Conservation (phyloP, 2,888 invertebrate genomes). For the Nomada flava region DNA sequence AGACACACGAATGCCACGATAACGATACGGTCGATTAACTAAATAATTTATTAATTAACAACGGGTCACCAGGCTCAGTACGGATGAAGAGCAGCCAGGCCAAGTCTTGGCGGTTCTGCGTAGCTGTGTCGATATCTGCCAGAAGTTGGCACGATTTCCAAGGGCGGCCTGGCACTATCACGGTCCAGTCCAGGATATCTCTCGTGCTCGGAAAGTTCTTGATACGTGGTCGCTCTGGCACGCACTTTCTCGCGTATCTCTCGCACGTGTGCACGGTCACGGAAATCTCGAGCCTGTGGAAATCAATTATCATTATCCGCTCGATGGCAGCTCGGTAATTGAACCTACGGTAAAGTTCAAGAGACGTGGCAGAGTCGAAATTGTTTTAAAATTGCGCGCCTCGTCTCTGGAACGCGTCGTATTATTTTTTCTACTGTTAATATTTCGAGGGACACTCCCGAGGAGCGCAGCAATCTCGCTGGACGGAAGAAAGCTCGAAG, state of each 20-base stretch:
- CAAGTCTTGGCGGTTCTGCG: slow-evolving; percentile 82
- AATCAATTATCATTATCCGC: not conserved
- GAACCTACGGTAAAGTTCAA: too few relatives aligned
- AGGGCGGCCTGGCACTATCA: slow-evolving; percentile 82
- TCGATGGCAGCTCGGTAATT: too few relatives aligned
- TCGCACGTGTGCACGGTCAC: slow-evolving; percentile 75
- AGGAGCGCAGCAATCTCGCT: not conserved
- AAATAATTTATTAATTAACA: slow-evolving; percentile 66
- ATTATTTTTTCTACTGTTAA: too few relatives aligned
- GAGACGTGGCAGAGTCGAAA: too few relatives aligned
- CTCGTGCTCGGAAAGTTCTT: slow-evolving; percentile 85
- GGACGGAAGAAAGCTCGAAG: not conserved
- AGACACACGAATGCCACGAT: slow-evolving; percentile 35
- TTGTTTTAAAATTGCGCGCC: too few relatives aligned
- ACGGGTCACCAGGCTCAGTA: slow-evolving; percentile 72
- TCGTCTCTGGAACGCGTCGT: too few relatives aligned
- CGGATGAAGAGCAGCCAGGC: slow-evolving; percentile 82
- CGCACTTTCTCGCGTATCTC: slow-evolving; percentile 79
- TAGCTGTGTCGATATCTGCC: slow-evolving; percentile 83
- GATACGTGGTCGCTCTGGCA: slow-evolving; percentile 81
- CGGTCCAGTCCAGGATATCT: slow-evolving; percentile 86
- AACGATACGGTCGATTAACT: slow-evolving; percentile 62
- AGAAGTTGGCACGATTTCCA: slow-evolving; percentile 80
- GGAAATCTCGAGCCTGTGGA: slow-evolving; percentile 72
- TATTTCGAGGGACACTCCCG: too few relatives aligned